Conservation (phyloP, 2,888 invertebrate species). For the Drosophila flavopinicola region DNA sequence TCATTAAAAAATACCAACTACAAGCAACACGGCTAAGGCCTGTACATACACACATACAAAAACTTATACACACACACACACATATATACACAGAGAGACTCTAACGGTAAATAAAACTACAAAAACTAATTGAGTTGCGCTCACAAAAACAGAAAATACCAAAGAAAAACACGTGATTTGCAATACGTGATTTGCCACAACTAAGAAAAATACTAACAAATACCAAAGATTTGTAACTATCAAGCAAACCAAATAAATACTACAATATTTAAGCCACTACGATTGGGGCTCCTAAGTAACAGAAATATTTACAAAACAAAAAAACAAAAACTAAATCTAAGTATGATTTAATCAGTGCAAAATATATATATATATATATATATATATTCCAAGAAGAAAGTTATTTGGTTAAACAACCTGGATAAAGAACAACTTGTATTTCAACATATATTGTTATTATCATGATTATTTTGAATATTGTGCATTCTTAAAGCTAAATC, state of each 20-base stretch:
- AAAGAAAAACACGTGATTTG: constrained; percentile 7
- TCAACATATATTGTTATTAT: constrained; percentile 14
- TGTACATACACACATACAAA: constrained; percentile 37
- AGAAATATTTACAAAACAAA: constrained; percentile 16
- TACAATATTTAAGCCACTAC: constrained; percentile 8
- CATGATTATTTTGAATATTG: constrained; percentile 16
- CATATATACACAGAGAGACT: constrained; percentile 12
- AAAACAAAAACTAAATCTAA: neutral
- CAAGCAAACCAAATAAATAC: constrained; percentile 12
- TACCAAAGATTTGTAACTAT: constrained; percentile 33
- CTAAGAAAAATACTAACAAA: constrained; percentile 15
- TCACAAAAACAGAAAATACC: constrained; percentile 18
- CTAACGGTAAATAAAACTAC: constrained; percentile 24
- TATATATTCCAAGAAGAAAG: constrained; percentile 28
- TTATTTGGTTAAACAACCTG: constrained; percentile 25
- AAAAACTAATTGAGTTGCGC: constrained; percentile 11
- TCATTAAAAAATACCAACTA: constrained; percentile 1
- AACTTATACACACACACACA: neutral
- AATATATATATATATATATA: neutral
- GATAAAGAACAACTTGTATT: constrained; percentile 18
- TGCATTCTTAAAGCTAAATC: constrained; percentile 27
- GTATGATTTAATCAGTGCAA: constrained; percentile 20
- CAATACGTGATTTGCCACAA: constrained; percentile 18
- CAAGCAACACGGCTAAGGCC: constrained; percentile 4
- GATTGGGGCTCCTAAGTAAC: neutral